Evolutionary conservation across 2,113 vertebrate species (phyloP), one percentile per base, ranked within the genome.

Genomic region (Archilochus colubris): DNA sequence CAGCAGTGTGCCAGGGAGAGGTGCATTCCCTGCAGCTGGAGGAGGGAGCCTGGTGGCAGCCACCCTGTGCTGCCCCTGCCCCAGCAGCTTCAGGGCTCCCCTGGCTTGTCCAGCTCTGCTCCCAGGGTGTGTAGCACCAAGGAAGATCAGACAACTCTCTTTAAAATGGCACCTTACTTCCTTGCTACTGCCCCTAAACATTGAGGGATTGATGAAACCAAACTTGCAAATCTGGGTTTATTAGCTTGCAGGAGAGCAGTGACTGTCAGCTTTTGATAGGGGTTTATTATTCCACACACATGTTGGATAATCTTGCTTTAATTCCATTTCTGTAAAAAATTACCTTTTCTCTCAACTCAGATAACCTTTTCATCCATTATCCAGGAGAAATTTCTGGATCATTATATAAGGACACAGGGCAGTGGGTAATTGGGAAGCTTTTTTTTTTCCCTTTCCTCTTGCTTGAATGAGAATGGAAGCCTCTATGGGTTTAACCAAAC

Each of bases 321-420:
- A 97, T 97, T 91, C 86, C 31, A 1, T 95, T 97, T 95, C 89
- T 92, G 77, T 33, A 79, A 84, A 92, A 97, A 96, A 95, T 96
- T 95, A 96, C 96, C 94, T 96, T 97, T 97, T 95, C 78, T 95
- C 92, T 97, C 96, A 73, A 59, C 89, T 94, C 96, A 8, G 83
- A 96, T 97, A 96, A 97, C 97, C 95, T 95, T 94, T 95, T 96
- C 93, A 95, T 96, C 95, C 95, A 96, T 97, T 97, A 96, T 95
- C 96, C 97, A 61, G 61, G 79, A 83, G 88, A 95, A 96, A 95
- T 94, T 97, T 97, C 93, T 91, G 95, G 94, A 96, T 95, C 94
- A 48, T 97, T 97, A 88, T 86, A 51, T 96, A 96, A 97, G 94
- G 96, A 97, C 95, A 96, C 90, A 89, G 97, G 95, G 95, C 96